phyloP scores from a whole-genome alignment of 1,140 invertebrate species.

The Ostrea denselamellosa region DNA sequence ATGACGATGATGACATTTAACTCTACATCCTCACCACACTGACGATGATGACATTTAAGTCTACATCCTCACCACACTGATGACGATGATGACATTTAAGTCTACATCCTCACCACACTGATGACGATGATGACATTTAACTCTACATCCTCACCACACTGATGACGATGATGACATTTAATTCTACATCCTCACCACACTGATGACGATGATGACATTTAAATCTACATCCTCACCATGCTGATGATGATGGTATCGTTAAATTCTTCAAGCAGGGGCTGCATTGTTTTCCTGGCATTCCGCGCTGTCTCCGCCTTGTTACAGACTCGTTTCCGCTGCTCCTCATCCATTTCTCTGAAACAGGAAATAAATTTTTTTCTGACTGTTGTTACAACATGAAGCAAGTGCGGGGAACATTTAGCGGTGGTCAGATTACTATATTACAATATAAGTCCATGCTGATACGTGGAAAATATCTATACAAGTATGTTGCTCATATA shows the following conservation, averaged over 20 bases:
- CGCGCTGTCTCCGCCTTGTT: not conserved
- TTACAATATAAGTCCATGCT: too few relatives aligned
- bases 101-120: not conserved
- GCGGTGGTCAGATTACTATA: too few relatives aligned
- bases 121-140: not conserved
- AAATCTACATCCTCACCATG: not conserved
- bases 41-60: not conserved
- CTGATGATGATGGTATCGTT: not conserved
- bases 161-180: not conserved
- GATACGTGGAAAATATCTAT: too few relatives aligned
- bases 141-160: not conserved
- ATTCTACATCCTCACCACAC: not conserved
- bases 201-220: not conserved
- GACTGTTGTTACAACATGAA: too few relatives aligned
- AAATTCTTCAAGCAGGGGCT: not conserved
- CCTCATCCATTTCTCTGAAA: not conserved
- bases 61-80: not conserved
- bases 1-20: not conserved
- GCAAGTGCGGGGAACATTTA: too few relatives aligned
- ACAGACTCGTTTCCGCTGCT: not conserved
- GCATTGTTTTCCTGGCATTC: not conserved
- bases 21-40: not conserved
- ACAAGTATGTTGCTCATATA: too few relatives aligned
- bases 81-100: too few relatives aligned
- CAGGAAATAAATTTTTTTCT: too few relatives aligned